A percentile compares a stretch with the other conserved stretches of the same genome.
Conservation (phyloP, 2,888 invertebrate genomes). For the Pristionchus arcanus region DNA sequence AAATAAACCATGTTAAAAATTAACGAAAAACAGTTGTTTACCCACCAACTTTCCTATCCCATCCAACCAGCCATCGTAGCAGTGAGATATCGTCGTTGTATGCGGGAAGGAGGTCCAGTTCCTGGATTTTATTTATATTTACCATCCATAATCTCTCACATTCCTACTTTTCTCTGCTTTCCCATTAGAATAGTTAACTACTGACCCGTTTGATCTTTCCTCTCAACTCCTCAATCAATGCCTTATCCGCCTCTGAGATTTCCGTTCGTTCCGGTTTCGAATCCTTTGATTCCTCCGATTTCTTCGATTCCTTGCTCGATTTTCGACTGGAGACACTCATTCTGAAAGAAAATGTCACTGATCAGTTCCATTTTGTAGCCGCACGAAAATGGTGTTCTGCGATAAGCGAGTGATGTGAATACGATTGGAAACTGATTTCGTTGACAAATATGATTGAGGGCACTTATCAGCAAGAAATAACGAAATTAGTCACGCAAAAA, state of each 20-base stretch:
- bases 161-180: background rate
- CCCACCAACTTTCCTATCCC: constrained; percentile 73
- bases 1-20: background rate
- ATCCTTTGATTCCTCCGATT: background rate
- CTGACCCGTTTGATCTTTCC: constrained; percentile 30
- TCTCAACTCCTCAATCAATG: constrained; percentile 25
- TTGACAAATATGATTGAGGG: background rate
- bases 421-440: background rate
- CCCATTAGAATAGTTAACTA: background rate
- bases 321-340: constrained; percentile 39
- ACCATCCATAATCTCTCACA: too few species aligned
- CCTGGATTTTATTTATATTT: constrained; percentile 44
- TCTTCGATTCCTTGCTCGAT: background rate
- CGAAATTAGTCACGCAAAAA: constrained; percentile 41
- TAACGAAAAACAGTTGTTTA: background rate
- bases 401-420: background rate
- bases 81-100: constrained; percentile 72
- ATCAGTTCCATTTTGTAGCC: background rate
- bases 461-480: background rate
- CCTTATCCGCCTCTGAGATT: constrained; percentile 23
- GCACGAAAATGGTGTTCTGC: background rate
- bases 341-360: background rate
- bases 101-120: constrained; percentile 70
- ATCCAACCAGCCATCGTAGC: constrained; percentile 75
- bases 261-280: background rate